Conservation (phyloP, 2,888 invertebrate species). For the Philhelius pedissequus region DNA sequence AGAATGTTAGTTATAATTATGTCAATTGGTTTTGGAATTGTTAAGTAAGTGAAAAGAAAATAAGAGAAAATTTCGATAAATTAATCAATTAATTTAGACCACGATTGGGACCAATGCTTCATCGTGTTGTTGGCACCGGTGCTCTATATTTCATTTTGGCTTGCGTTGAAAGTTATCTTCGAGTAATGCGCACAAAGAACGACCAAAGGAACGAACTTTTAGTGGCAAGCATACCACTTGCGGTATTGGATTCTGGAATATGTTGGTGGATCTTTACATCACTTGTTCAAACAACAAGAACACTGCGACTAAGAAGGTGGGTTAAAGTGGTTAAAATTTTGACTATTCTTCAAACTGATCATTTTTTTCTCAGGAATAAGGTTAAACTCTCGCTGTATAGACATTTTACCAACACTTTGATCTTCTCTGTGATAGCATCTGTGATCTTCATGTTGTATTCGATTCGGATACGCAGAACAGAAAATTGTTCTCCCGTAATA, state of each 20-base stretch:
- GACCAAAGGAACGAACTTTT: conserved; percentile 83
- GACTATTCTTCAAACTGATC: conserved; percentile 23
- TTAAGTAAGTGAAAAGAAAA: conserved; percentile 86
- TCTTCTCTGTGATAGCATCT: conserved; percentile 94
- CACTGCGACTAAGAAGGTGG: conserved; percentile 88
- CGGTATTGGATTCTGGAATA: conserved; percentile 90
- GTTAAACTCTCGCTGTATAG: conserved; percentile 93
- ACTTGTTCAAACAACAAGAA: conserved; percentile 93
- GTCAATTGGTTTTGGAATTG: conserved; percentile 96
- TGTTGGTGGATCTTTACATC: conserved; percentile 97
- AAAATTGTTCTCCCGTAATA: conserved; percentile 87
- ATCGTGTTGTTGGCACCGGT: conserved; percentile 92
- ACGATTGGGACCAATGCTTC: conserved; percentile 91
- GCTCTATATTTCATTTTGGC: conserved; percentile 90
- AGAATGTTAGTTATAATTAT: conserved; percentile 97
- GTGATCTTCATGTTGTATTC: conserved; percentile 96
- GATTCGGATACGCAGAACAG: conserved; percentile 88
- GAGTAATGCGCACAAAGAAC: conserved; percentile 84
- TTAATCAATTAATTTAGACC: conserved; percentile 81
- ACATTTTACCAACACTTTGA: conserved; percentile 96
- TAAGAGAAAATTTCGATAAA: neutral
- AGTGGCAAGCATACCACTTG: conserved; percentile 91
- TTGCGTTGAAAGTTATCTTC: conserved; percentile 91
- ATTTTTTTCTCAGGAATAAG: conserved; percentile 85
- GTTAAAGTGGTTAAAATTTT: neutral